Base-by-base conservation (phyloP, 2,113 vertebrate genomes). In the Brachirus orientalis region DNA sequence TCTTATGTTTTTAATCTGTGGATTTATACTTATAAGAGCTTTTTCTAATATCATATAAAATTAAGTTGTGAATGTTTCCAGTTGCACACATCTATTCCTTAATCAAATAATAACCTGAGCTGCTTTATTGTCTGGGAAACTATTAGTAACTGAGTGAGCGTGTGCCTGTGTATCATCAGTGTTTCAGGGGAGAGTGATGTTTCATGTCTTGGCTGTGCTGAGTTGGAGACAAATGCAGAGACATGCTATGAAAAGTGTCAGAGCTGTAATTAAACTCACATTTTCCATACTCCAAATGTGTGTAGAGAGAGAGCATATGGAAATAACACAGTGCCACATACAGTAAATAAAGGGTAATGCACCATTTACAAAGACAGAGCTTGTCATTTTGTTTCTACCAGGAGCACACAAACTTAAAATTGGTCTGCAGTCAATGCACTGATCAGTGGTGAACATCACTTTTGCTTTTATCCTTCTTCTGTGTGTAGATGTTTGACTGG, bases 401-500 rank as follows among this genome's bases (percentile, higher is more conserved):
- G 22, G 2, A 5, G 28, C 35, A 50, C 53, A 45, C 20, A 13
- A 46, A 8, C 50, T 57, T 48, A 10, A 35, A 48, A n/a, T n/a
- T n/a, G n/a, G n/a, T n/a, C n/a, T n/a, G n/a, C n/a, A n/a, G n/a
- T n/a, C n/a, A 41, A 55, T 63, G 38, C 35, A 66, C 10, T 17
- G 41, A 60, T 79, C 12, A 50, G 11, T 33, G 38, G 59, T 75
- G 16, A 79, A 40, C 59, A 8, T 18, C 44, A 43, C 1, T 6
- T 4, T n/a, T 71, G 41, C 65, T 59, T 13, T 69, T 17, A 16
- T 18, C 52, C 5, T 37, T 36, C 79, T 70, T 67, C 0, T 5
- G 2, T 53, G 7, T 61, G 36, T 77, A 99, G 98, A 99, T 99
- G 97, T 99, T 99, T 80, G 98, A 99, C 92, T 99, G 98, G 98